These are phyloP conservation scores for Ceyx cyanopectus DNA, from an alignment of 2,113 vertebrate genomes.

Conservation along the genomic window DNA sequence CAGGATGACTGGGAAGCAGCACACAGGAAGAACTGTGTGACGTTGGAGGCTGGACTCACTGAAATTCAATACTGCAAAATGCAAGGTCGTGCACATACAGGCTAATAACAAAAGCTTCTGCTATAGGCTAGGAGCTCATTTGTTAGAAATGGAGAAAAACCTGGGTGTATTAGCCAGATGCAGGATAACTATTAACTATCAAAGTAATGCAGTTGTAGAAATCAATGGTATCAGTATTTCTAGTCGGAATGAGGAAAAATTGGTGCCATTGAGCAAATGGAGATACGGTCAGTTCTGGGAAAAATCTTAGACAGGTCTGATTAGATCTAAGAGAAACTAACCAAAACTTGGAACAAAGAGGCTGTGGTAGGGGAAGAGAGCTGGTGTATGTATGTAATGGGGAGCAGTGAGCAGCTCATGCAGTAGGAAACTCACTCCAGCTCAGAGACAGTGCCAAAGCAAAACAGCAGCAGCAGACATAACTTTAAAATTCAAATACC, in stretches of 20 bases:
- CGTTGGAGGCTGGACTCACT: constrained; percentile 20
- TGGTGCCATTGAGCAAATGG: background rate
- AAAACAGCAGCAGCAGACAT: background rate
- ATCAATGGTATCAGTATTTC: background rate
- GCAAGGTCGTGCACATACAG: constrained; percentile 31
- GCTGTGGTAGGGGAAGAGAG: background rate
- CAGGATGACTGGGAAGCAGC: background rate
- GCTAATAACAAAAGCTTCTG: constrained; percentile 43
- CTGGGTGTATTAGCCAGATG: constrained; percentile 13
- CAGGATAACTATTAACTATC: constrained; percentile 18
- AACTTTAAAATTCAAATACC: background rate
- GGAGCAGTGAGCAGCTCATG: background rate
- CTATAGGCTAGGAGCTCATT: constrained; percentile 27
- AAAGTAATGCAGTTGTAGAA: background rate
- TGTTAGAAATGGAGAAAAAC: constrained; percentile 42
- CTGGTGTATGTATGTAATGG: accelerated
- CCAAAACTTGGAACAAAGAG: background rate
- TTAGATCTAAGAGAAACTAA: background rate
- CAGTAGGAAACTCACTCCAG: background rate
- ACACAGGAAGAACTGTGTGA: background rate
- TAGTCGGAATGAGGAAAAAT: background rate
- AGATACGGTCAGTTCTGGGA: background rate
- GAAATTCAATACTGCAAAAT: constrained; percentile 64
- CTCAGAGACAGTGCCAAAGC: background rate
- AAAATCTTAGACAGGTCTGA: background rate